Base-by-base conservation (phyloP, 2,888 invertebrate genomes). In the Pseudanteris insignis region DNA sequence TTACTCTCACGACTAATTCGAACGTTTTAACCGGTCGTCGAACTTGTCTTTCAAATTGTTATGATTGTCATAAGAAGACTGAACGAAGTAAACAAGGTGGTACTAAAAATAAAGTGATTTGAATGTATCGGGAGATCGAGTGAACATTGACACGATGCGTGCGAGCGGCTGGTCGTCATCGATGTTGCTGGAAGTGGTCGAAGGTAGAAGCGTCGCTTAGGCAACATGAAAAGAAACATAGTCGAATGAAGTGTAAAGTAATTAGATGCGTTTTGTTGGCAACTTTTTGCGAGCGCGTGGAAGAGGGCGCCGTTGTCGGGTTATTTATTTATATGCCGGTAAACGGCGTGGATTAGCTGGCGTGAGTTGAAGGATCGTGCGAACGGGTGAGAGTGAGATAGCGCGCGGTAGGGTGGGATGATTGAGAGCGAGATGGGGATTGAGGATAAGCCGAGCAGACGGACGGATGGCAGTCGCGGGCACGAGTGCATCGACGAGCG, bases 261-360 rank as follows among this genome's bases (percentile, higher is more conserved):
- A 60, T 60, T 47, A 60, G 60, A 47, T 28, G 47, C 47, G 47
- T 60, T 47, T 53, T 60, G 47, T 60, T 48, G 43, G 60, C 53
- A 40, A 44, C 58, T 51, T 58, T 58, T 58, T 58, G 58, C 53
- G 37, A 30, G 41, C 30, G 48, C 47, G 46, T 40, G 44, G 51
- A 59, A 41, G 46, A 38, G 50, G 18, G 53, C 47, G 60, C 54
- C 55, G 57, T 57, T 57, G 57, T 51, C 48, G 48, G 57, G 60
- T 54, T 57, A 62, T 62, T 62, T 57, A 62, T 62, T n/a, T n/a
- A n/a, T n/a, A n/a, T n/a, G n/a, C n/a, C 62, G 62, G 55, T 62
- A 57, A 62, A 62, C 48, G 54, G 46, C 62, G 50, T 47, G 46
- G 62, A 62, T 62, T 51, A 55, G 55, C 41, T 50, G 50, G 46